Base-by-base conservation (phyloP, 2,797 vertebrate genomes). In the Microctenopoma steveboyesi region DNA sequence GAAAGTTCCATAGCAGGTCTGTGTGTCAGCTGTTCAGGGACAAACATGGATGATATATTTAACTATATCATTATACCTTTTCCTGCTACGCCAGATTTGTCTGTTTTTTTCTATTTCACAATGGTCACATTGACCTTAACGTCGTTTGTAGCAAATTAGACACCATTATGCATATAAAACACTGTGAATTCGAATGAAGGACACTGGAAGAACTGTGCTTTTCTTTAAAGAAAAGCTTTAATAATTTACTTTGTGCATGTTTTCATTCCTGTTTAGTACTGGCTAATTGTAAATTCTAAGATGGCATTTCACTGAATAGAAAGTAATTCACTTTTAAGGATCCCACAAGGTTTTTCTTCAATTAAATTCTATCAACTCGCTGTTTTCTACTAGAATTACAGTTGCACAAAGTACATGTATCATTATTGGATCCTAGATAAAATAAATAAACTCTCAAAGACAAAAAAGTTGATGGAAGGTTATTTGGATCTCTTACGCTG, bases 41-140 rank as follows among this genome's bases (percentile, higher is more conserved):
- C 47, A 79, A 75, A 72, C 78, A 83, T 11, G 33, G 27, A 49
- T 74, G 62, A 76, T 80, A 69, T 72, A 60, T 43, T 50, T 0
- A 1, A 11, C 54, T 57, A 37, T 73, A 30, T 69, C 62, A 46
- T 50, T 5, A 15, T 45, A 5, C 0, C 7, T 74, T 64, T 48
- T 84, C 46, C 42, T 42, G 59, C 27, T 59, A 18, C 72, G 74
- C 78, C 67, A 37, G 5, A 79, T 75, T 65, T 74, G 56, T 55
- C 75, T 43, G 49, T 43, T 33, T 45, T 43, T 39, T 10, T 18
- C 7, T 15, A 39, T 37, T 51, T 61, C 37, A 27, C 64, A 72
- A 14, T 52, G 30, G 56, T 58, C 78, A 70, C 60, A 7, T 15
- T 77, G 80, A 88, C 83, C 86, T 89, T 85, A 28, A 42, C 81